Evolutionary conservation across 2,113 vertebrate genomes (phyloP).

Genomic region (Echinops telfairi): DNA sequence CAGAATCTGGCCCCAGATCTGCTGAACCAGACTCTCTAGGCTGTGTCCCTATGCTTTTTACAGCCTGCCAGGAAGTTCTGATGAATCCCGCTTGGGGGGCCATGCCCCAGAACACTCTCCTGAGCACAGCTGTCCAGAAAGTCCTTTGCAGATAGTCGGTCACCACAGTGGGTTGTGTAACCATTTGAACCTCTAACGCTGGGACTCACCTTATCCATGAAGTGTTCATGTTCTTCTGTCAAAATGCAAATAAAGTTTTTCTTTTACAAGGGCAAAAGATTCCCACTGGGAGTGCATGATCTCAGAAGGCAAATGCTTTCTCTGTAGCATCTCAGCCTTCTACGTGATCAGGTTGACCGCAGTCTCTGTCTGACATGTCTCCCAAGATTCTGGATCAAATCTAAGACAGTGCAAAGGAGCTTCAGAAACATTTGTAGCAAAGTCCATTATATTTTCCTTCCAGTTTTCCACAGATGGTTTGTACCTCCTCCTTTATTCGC

Average conservation of each 20-base stretch:
- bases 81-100: background rate
- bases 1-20: background rate
- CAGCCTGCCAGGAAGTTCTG: background rate
- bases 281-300: background rate
- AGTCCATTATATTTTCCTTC: too few species aligned
- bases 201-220: background rate
- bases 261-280: constrained; percentile 43
- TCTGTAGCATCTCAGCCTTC: background rate
- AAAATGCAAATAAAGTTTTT: constrained; percentile 9
- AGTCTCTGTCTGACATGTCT: background rate
- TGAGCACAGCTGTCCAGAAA: background rate
- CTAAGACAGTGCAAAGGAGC: background rate
- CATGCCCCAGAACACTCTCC: background rate
- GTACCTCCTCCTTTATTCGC: background rate
- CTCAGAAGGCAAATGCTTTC: constrained; percentile 44
- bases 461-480: too few species aligned
- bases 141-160: background rate
- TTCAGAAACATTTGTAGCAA: too few species aligned
- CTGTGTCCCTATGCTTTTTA: background rate
- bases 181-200: background rate
- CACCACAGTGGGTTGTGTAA: background rate
- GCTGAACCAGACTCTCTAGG: background rate
- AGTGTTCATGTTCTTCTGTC: background rate
- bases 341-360: background rate
- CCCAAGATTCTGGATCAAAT: constrained; percentile 17